Percentiles rank a stretch among this genome's conserved stretches.
phyloP scores from a whole-genome alignment of 2,113 vertebrate species.

The Dissostichus mawsoni region DNA sequence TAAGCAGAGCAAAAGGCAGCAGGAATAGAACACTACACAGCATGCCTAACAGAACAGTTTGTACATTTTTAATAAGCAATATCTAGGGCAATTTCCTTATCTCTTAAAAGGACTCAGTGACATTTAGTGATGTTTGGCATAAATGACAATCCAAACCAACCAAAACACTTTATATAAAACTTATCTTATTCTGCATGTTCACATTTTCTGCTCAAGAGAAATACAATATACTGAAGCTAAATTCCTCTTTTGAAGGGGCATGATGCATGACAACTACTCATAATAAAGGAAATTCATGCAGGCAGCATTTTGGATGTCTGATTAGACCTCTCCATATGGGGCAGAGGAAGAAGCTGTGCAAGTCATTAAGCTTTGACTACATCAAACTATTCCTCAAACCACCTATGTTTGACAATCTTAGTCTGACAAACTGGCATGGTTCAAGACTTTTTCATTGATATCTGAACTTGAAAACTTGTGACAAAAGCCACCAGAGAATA shows the following conservation, averaged over 20 bases:
- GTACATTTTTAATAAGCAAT: slow-evolving; percentile 55
- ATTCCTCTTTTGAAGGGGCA: slow-evolving; percentile 16
- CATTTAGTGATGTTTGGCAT: slow-evolving; percentile 42
- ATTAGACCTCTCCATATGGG: slow-evolving; percentile 47
- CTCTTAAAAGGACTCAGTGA: slow-evolving; percentile 22
- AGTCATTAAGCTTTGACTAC: slow-evolving; percentile 42
- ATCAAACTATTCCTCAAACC: slow-evolving; percentile 50
- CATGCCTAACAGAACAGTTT: slow-evolving; percentile 49
- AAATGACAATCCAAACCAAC: slow-evolving; percentile 30
- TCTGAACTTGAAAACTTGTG: slow-evolving; percentile 62
- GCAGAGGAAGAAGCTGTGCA: slow-evolving; percentile 6
- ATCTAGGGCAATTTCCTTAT: slow-evolving; percentile 54
- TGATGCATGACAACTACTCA: slow-evolving; percentile 37
- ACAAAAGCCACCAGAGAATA: slow-evolving; percentile 56
- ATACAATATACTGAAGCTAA: not conserved
- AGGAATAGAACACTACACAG: slow-evolving; percentile 35
- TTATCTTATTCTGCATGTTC: slow-evolving; percentile 23
- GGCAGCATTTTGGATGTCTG: slow-evolving; percentile 27
- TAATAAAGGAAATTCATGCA: slow-evolving; percentile 34
- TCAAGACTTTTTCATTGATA: slow-evolving; percentile 58
- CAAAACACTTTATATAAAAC: slow-evolving; percentile 33
- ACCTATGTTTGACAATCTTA: slow-evolving; percentile 44
- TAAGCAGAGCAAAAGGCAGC: slow-evolving; percentile 44
- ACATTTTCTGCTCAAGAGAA: slow-evolving; percentile 13
- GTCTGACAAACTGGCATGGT: slow-evolving; percentile 61